Evolutionary conservation across 2,888 invertebrate species (phyloP).

Genomic region (Pristionchus mayeri): DNA sequence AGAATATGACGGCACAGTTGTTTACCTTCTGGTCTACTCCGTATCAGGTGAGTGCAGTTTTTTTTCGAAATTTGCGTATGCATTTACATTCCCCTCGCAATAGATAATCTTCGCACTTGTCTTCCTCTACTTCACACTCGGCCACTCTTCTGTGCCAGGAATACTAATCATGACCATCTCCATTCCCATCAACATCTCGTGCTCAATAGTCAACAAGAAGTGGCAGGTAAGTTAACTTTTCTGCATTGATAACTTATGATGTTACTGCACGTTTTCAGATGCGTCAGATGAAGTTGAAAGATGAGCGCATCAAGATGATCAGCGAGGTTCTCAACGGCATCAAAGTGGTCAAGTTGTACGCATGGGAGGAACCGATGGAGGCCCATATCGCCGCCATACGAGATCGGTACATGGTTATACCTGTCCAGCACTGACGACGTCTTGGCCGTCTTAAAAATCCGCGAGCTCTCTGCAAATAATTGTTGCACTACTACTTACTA

Average conservation of each 20-base stretch:
- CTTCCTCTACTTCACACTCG: conserved; percentile 79
- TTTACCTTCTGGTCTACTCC: conserved; percentile 77
- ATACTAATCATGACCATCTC: conserved; percentile 93
- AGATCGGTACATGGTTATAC: too few species aligned
- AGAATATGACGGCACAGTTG: conserved; percentile 75
- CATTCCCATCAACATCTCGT: conserved; percentile 79
- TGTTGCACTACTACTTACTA: too few species aligned
- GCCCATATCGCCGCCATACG: conserved; percentile 88
- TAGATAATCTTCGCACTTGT: conserved; percentile 71
- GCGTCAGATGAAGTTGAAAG: conserved; percentile 92
- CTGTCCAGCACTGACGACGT: too few species aligned
- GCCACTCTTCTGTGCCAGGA: conserved; percentile 90
- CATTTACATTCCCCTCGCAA: background rate
- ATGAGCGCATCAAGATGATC: conserved; percentile 90
- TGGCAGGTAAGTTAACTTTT: conserved; percentile 61
- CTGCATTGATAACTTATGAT: background rate
- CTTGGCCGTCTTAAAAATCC: too few species aligned
- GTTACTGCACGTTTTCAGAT: conserved; percentile 78
- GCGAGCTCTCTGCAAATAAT: too few species aligned
- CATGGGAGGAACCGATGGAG: too few species aligned
- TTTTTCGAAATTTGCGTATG: too few species aligned
- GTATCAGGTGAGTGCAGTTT: conserved; percentile 69
- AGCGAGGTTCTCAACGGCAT: too few species aligned
- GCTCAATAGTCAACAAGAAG: conserved; percentile 63
- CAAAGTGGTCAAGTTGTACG: too few species aligned